Conservation (phyloP, 2,797 vertebrate species). For the Coendou prehensilis region DNA sequence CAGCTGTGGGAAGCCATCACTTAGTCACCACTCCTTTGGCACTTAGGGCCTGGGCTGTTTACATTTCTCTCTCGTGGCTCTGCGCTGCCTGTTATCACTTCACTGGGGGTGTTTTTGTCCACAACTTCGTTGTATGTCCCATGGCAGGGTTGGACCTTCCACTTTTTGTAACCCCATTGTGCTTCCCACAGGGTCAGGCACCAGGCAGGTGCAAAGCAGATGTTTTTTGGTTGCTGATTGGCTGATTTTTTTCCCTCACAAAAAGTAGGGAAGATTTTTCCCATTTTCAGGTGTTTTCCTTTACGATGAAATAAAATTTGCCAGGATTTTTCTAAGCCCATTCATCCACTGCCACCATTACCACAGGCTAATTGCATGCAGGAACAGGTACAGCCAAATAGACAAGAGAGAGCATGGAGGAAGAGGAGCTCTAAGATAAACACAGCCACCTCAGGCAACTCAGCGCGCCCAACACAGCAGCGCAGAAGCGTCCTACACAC, state of each 20-base stretch:
- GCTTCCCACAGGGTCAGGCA: neutral
- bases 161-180: neutral
- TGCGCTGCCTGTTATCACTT: neutral
- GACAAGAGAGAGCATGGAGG: neutral
- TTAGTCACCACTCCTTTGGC: conserved; percentile 40
- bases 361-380: neutral
- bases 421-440: neutral
- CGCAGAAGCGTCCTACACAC: neutral
- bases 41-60: neutral
- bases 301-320: conserved; percentile 22
- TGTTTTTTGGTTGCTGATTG: neutral
- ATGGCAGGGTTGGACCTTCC: neutral
- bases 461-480: neutral
- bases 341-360: conserved; percentile 2
- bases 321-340: neutral
- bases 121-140: neutral
- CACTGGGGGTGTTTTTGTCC: conserved; percentile 31
- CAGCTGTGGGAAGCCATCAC: conserved; percentile 74
- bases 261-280: neutral
- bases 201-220: neutral
- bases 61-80: neutral
- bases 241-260: conserved; percentile 29
- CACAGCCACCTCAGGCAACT: neutral
- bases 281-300: neutral
- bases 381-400: conserved; percentile 21